Evolutionary conservation across 1,140 invertebrate species (phyloP).

Genomic region (Campoletis sonorensis): DNA sequence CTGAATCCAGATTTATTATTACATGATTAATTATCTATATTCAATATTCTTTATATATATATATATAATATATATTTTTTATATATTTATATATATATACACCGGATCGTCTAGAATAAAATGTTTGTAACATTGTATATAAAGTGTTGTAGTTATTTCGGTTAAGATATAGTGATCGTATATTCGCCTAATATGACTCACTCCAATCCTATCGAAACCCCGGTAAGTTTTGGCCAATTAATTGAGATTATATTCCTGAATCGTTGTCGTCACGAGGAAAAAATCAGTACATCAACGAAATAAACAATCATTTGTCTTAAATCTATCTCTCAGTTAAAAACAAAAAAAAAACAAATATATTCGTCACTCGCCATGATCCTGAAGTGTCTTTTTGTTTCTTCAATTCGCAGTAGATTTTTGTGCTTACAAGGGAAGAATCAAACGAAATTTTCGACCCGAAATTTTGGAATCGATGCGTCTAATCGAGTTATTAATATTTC

Average conservation of each 20-base stretch:
- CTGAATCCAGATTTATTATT: conserved; percentile 54
- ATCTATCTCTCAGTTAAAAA: background rate
- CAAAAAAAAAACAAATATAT: background rate
- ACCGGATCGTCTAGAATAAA: conserved; percentile 43
- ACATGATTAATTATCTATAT: background rate
- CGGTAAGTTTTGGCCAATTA: conserved; percentile 69
- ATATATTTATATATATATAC: background rate
- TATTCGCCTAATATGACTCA: conserved; percentile 71
- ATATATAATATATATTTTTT: too few relatives aligned
- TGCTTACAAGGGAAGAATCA: background rate
- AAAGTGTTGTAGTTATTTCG: conserved; percentile 64
- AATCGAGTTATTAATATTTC: too few relatives aligned
- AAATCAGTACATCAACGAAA: conserved; percentile 11
- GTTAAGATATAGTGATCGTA: conserved; percentile 51
- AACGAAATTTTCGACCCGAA: too few relatives aligned
- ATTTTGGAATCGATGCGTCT: too few relatives aligned
- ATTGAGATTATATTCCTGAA: conserved; percentile 49
- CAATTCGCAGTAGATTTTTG: background rate
- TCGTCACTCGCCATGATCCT: background rate
- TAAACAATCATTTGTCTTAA: conserved; percentile 7
- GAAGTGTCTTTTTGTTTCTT: background rate
- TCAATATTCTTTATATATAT: too few relatives aligned
- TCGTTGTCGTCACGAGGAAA: conserved; percentile 41
- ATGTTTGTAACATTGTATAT: conserved; percentile 42
- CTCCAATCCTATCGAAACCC: conserved; percentile 63